Conservation (phyloP, 2,113 vertebrate genomes). For the Melospiza georgiana region DNA sequence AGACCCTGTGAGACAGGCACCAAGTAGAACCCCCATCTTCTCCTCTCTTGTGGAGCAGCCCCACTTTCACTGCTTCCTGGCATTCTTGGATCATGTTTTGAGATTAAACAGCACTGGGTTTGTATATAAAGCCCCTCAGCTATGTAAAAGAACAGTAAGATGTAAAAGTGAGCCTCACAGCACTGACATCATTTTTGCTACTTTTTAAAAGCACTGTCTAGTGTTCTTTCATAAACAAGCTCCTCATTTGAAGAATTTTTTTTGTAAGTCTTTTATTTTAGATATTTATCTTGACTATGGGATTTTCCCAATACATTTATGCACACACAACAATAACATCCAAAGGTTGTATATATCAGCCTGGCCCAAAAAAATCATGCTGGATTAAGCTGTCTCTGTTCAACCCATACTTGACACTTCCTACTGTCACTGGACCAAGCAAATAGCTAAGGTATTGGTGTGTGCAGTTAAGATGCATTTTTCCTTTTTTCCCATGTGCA, state of each 20-base stretch:
- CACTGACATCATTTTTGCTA: not conserved
- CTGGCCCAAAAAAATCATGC: not conserved
- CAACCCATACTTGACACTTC: not conserved
- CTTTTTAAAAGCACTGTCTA: not conserved
- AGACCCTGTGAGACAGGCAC: not conserved
- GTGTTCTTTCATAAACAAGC: not conserved
- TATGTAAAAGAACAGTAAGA: not conserved
- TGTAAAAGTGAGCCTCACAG: not conserved
- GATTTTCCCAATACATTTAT: not conserved
- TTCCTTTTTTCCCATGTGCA: not conserved
- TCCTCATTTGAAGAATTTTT: not conserved
- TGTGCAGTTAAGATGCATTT: not conserved
- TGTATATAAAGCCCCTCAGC: not conserved
- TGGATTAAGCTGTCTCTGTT: not conserved
- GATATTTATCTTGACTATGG: not conserved
- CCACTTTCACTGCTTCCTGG: not conserved
- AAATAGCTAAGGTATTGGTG: not conserved
- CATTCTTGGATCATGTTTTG: not conserved
- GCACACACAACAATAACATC: not conserved
- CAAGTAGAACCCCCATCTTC: accelerated
- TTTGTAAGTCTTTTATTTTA: not conserved
- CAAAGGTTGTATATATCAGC: not conserved
- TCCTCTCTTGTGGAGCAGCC: not conserved
- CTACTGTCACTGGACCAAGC: not conserved
- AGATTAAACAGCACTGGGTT: not conserved